Conservation (phyloP, 2,797 vertebrate species). For the Poeciliopsis presidionis region DNA sequence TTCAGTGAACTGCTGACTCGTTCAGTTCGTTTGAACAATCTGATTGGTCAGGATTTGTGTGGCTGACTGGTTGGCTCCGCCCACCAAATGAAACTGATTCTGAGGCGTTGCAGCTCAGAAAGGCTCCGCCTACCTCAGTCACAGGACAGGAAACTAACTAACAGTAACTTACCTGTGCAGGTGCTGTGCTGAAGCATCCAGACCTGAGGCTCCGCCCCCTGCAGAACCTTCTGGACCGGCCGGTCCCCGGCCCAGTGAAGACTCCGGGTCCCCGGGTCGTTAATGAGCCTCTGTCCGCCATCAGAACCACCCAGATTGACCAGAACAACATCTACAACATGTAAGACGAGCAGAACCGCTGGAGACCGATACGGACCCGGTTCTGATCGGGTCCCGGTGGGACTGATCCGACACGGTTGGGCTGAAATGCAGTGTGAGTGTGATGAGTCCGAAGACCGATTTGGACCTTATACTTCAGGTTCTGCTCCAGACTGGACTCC, state of each 20-base stretch:
- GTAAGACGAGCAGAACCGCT: not conserved
- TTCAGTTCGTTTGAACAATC: not conserved
- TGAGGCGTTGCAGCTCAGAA: not conserved
- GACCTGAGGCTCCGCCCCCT: not conserved
- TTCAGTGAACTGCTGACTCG: too few relatives aligned
- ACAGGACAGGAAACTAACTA: not conserved
- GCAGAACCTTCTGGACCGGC: constrained; percentile 12
- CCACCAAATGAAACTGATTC: not conserved
- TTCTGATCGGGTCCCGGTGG: constrained; percentile 18
- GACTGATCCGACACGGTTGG: constrained; percentile 1
- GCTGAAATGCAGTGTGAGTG: not conserved
- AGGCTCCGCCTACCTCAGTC: not conserved
- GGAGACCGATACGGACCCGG: not conserved
- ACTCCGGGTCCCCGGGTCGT: not conserved
- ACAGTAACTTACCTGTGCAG: constrained; percentile 32
- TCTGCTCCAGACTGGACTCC: not conserved
- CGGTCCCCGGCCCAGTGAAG: constrained; percentile 12
- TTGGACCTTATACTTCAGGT: not conserved
- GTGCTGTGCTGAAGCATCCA: constrained; percentile 26
- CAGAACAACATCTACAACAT: not conserved
- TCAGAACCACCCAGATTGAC: not conserved
- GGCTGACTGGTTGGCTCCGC: not conserved
- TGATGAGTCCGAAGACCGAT: not conserved
- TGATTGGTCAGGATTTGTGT: not conserved
- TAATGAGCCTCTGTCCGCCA: not conserved